Conservation (phyloP, 2,797 vertebrate genomes). For the Argyrosomus regius region DNA sequence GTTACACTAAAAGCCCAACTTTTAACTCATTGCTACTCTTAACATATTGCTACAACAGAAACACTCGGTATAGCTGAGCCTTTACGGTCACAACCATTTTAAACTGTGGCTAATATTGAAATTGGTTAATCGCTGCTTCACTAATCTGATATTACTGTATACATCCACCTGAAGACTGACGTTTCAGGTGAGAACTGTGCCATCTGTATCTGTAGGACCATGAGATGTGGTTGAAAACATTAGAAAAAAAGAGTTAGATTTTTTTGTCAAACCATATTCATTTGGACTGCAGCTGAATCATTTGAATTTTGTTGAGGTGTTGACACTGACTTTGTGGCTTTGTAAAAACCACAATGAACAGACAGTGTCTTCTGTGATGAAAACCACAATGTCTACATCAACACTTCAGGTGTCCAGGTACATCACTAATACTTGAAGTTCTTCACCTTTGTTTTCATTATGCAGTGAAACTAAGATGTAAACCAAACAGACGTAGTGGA, state of each 20-base stretch:
- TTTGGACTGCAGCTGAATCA: neutral
- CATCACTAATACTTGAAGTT: neutral
- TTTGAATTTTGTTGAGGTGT: neutral
- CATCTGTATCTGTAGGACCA: neutral
- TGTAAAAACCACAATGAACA: neutral
- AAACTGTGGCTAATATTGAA: too few relatives aligned
- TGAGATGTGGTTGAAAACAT: neutral
- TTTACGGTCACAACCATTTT: too few relatives aligned
- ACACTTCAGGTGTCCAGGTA: slow-evolving; percentile 10
- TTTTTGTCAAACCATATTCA: neutral
- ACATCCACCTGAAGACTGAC: neutral
- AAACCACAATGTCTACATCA: neutral
- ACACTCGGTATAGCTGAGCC: too few relatives aligned
- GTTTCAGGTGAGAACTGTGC: neutral
- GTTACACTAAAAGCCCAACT: too few relatives aligned
- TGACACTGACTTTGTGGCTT: slow-evolving; percentile 4
- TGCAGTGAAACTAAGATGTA: slow-evolving; percentile 21
- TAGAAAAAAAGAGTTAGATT: neutral
- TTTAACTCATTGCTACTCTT: too few relatives aligned
- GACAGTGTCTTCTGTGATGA: neutral
- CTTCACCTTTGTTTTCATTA: slow-evolving; percentile 38
- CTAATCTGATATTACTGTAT: neutral
- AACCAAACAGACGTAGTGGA: slow-evolving; percentile 10
- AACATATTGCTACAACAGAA: too few relatives aligned
- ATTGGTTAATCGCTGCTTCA: too few relatives aligned